Evolutionary conservation across 2,888 invertebrate species (phyloP), one percentile per base, ranked within the genome.

Genomic region (Thereva unica): DNA sequence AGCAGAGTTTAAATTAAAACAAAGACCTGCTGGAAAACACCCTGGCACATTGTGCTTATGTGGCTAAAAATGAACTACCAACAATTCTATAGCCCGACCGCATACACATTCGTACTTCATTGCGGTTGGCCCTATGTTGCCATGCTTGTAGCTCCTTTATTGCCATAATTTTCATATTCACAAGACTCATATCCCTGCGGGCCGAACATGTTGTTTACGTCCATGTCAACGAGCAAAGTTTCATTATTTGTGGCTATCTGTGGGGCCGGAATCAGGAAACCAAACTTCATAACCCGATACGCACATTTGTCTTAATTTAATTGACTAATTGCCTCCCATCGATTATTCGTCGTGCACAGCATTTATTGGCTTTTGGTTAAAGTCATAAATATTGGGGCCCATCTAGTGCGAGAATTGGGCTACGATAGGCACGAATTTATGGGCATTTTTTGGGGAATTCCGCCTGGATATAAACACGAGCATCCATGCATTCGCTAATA

Each of bases 281-380:
- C 6, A 40, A 23, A 9, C n/a, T 12, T 42, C 49, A 12, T 49
- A 59, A 47, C 38, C 23, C 40, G 59, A 59, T 59, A 45, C 45
- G 47, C 45, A 12, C 59, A 59, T 59, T 59, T 49, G 49, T 59
- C 59, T 59, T 47, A 59, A 59, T 59, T 59, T 59, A 59, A 59
- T 59, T 59, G 59, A 59, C 59, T 59, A 59, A 59, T 59, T 59
- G 59, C 59, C 40, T 23, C 23, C 59, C 49, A 47, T 59, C 59
- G 47, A 59, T 59, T 59, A 59, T 59, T 59, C 59, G 49, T 59
- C 47, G 59, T 45, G 49, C 45, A 59, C 59, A 59, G 23, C 59
- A 59, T 59, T 49, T 59, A 59, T 59, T 59, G 59, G 47, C 49
- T 47, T 37, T 59, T 59, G 12, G 49, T 47, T 47, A 59, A 38